Percentiles rank a stretch among this genome's conserved stretches.
Evolutionary conservation across 1,140 invertebrate genomes (phyloP).

Genomic region (Limonius californicus): DNA sequence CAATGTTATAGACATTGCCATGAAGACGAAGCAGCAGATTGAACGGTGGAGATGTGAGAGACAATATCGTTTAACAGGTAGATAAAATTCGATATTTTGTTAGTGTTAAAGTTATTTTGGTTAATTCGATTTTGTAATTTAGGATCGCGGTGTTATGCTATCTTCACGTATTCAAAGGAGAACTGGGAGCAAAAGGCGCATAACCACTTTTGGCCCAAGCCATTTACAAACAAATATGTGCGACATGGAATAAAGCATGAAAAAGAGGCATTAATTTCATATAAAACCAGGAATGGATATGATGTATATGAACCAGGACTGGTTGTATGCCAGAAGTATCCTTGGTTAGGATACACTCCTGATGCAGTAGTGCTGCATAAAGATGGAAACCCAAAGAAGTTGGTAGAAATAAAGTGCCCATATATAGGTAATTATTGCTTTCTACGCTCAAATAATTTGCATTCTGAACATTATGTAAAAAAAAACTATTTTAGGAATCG

Average conservation of each 20-base stretch:
- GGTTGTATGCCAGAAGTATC: constrained; percentile 1
- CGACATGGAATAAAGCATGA: constrained; percentile 19
- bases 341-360: constrained; percentile 19
- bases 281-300: background rate
- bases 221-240: constrained; percentile 19
- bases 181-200: constrained; percentile 17
- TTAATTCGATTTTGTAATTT: background rate
- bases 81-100: background rate
- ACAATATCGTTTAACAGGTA: constrained; percentile 13
- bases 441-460: background rate
- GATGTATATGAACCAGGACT: constrained; percentile 6
- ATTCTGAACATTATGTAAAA: background rate
- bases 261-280: constrained; percentile 10
- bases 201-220: constrained; percentile 19
- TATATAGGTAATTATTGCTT: no score
- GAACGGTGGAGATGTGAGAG: constrained; percentile 7
- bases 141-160: constrained; percentile 16
- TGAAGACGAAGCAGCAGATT: background rate
- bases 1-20: background rate
- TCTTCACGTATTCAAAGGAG: constrained; percentile 19
- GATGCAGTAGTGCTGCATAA: constrained; percentile 15
- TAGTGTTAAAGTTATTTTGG: background rate
- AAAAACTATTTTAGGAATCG: background rate
- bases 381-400: background rate
- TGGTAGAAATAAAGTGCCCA: constrained; percentile 23